Conservation (phyloP, 2,797 vertebrate species). For the Pipistrellus pygmaeus region DNA sequence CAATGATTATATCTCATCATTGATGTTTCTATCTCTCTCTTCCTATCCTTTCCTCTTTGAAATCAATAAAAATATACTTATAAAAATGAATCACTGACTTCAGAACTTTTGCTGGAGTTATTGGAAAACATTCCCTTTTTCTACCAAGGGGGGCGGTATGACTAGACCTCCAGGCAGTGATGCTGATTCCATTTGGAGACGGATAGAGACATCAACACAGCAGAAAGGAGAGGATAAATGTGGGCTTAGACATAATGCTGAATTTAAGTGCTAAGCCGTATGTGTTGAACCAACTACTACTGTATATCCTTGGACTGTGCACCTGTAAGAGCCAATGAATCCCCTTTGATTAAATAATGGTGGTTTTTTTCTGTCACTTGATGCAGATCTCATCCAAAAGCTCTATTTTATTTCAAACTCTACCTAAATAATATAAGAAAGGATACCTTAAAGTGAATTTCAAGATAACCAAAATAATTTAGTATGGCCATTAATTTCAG, state of each 20-base stretch:
- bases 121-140: neutral
- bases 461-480: slow-evolving; percentile 30
- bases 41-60: too few relatives aligned
- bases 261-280: neutral
- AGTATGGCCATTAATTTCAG: slow-evolving; percentile 19
- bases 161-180: neutral
- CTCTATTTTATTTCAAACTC: neutral
- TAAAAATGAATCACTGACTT: neutral
- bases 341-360: neutral
- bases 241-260: neutral
- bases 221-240: neutral
- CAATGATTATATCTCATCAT: too few relatives aligned
- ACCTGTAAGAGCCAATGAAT: neutral
- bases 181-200: neutral
- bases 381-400: neutral
- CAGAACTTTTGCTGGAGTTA: neutral
- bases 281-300: neutral
- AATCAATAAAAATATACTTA: too few relatives aligned
- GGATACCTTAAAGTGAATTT: slow-evolving; percentile 4
- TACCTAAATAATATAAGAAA: slow-evolving; percentile 14
- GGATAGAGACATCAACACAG: neutral
- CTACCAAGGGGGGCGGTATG: neutral
- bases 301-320: neutral
- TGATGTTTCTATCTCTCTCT: too few relatives aligned
- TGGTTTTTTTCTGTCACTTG: neutral